Percentiles rank a stretch among this genome's conserved stretches.
Evolutionary conservation across 2,113 vertebrate genomes (phyloP).

Genomic region (Oreotrochilus melanogaster): DNA sequence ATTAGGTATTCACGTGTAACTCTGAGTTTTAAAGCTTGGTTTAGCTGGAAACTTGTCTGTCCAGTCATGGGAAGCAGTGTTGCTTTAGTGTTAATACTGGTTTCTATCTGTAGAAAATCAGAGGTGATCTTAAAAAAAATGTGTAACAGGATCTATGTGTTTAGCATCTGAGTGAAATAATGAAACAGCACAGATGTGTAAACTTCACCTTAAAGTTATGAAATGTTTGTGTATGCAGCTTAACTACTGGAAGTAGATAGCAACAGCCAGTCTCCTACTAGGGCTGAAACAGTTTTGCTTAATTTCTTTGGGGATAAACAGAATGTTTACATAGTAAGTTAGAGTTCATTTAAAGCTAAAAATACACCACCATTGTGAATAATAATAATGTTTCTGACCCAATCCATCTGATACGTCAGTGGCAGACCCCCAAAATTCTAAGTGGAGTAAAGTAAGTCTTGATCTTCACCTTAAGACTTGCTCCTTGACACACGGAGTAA

Average conservation of each 20-base stretch:
- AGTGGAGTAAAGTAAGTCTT: not conserved
- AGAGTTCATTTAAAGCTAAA: not conserved
- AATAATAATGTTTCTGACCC: not conserved
- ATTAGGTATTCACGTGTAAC: not conserved
- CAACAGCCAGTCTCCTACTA: not conserved
- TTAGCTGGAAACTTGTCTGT: not conserved
- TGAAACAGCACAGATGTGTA: not conserved
- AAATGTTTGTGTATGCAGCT: constrained; percentile 10
- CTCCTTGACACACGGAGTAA: not conserved
- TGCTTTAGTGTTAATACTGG: not conserved
- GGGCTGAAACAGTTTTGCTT: not conserved
- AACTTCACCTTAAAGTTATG: not conserved
- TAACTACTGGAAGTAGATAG: not conserved
- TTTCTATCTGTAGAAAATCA: not conserved
- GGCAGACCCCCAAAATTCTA: not conserved
- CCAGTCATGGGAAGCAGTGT: not conserved
- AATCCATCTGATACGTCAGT: not conserved
- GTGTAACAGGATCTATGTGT: not conserved
- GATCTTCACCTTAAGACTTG: constrained; percentile 30
- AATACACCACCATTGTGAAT: not conserved
- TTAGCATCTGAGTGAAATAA: not conserved
- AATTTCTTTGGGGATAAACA: constrained; percentile 25
- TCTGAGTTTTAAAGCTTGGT: not conserved
- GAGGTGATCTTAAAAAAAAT: not conserved
- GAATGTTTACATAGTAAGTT: not conserved